phyloP scores from a whole-genome alignment of 2,113 vertebrate species.

The Tichodroma muraria region DNA sequence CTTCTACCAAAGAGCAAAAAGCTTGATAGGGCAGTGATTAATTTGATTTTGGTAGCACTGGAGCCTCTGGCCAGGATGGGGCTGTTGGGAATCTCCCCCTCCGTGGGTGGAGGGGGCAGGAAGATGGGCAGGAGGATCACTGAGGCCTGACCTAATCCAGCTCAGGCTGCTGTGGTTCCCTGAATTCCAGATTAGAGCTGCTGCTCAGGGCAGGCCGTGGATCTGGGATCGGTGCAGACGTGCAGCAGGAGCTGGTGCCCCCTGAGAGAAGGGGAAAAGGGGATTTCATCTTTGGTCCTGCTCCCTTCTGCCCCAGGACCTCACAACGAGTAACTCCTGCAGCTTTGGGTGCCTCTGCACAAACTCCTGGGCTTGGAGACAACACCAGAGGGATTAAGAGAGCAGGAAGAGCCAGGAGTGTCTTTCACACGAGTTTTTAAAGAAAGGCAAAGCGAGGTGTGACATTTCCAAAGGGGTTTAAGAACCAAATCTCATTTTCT shows the following conservation, averaged over 20 bases:
- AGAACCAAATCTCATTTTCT: background rate
- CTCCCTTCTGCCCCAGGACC: background rate
- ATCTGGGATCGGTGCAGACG: background rate
- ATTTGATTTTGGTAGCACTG: background rate
- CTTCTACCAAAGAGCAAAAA: background rate
- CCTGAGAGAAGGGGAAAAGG: background rate
- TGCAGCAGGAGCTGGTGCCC: background rate
- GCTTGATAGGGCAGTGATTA: background rate
- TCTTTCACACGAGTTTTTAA: background rate
- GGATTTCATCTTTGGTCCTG: background rate
- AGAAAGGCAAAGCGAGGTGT: background rate
- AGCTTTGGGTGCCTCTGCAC: background rate
- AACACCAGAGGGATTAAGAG: background rate
- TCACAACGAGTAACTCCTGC: background rate
- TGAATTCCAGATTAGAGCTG: background rate
- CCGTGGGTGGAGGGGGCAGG: background rate
- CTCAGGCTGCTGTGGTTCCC: background rate
- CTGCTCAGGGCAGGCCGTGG: background rate
- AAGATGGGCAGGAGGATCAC: background rate
- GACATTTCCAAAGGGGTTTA: background rate
- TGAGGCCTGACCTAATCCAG: background rate
- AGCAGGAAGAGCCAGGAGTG: background rate
- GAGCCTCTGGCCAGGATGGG: background rate
- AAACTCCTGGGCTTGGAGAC: background rate
- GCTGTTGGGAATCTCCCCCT: background rate